Conservation (phyloP, 2,113 vertebrate genomes). For the Bothrops jararaca region DNA sequence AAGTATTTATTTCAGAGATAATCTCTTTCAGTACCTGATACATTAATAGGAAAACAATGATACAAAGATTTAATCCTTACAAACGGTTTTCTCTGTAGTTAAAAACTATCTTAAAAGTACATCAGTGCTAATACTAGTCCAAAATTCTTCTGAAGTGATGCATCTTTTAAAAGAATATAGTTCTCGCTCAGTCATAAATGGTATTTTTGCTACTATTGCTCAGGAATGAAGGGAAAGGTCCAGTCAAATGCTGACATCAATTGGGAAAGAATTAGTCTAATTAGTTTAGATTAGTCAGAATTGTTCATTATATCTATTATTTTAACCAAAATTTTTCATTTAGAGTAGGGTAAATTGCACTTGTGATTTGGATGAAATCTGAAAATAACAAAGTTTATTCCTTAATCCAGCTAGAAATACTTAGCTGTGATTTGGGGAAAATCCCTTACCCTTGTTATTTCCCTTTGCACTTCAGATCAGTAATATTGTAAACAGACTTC, state of each 20-base stretch:
- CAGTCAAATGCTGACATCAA: not conserved
- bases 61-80: conserved; percentile 36
- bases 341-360: not conserved
- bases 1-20: conserved; percentile 38
- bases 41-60: conserved; percentile 34
- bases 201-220: not conserved
- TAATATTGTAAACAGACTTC: not conserved
- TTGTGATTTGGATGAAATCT: not conserved
- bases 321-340: not conserved
- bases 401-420: not conserved
- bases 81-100: not conserved
- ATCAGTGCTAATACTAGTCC: not conserved
- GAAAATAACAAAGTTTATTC: too few species aligned
- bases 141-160: not conserved
- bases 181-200: not conserved
- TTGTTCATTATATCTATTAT: not conserved
- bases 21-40: conserved; percentile 40
- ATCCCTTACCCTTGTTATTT: not conserved
- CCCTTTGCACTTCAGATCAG: not conserved
- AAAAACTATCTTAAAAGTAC: not conserved
- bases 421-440: not conserved
- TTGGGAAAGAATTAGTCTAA: not conserved
- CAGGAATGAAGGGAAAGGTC: not conserved
- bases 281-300: not conserved
- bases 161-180: not conserved